A percentile compares a stretch with the other conserved stretches of the same genome.
phyloP scores from a whole-genome alignment of 2,797 vertebrate species.

The Zenarchopterus dispar region DNA sequence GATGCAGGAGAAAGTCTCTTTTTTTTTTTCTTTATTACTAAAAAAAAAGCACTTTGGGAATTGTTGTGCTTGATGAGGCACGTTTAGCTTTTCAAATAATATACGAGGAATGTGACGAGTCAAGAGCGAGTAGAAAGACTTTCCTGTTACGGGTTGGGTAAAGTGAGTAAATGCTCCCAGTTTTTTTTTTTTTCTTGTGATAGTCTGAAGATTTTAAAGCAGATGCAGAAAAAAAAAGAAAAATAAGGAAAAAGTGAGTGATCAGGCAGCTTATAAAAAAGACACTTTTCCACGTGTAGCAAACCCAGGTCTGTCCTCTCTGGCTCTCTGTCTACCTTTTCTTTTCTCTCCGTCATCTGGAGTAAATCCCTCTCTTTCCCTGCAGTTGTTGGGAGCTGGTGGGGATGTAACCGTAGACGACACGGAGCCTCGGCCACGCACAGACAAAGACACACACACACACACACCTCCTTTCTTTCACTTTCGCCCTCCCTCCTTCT shows the following conservation, averaged over 20 bases:
- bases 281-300: conserved; percentile 52
- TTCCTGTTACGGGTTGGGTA: neutral
- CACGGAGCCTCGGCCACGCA: conserved; percentile 61
- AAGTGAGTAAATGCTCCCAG: too few relatives aligned
- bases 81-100: conserved; percentile 16
- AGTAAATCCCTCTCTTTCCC: conserved; percentile 69
- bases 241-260: conserved; percentile 37
- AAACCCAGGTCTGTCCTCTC: conserved; percentile 28
- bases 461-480: conserved; percentile 42
- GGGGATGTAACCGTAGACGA: conserved; percentile 67
- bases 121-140: neutral
- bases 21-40: too few relatives aligned
- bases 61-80: conserved; percentile 24
- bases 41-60: conserved; percentile 8
- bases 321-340: conserved; percentile 51
- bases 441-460: conserved; percentile 25
- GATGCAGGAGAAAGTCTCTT: too few relatives aligned
- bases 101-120: conserved; percentile 7
- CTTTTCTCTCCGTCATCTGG: conserved; percentile 48
- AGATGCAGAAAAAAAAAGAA: too few relatives aligned
- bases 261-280: conserved; percentile 63
- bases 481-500: conserved; percentile 23
- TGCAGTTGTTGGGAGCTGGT: conserved; percentile 62
- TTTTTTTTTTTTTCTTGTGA: too few relatives aligned
- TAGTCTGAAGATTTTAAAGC: too few relatives aligned